phyloP scores from a whole-genome alignment of 2,113 vertebrate species.

The Argyrosomus japonicus region DNA sequence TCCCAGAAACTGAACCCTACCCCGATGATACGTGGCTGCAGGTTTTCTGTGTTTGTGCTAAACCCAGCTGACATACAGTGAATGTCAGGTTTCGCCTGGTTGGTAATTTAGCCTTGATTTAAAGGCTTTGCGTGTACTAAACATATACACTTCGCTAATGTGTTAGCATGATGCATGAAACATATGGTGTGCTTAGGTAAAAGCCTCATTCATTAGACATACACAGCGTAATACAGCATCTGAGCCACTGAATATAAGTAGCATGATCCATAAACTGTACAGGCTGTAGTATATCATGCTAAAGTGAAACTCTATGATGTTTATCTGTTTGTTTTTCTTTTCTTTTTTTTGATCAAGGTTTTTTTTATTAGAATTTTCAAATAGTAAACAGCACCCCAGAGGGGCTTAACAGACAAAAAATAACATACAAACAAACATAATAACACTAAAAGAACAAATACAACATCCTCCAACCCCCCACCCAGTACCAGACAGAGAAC shows the following conservation, averaged over 20 bases:
- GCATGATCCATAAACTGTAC: accelerated
- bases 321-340: not conserved
- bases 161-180: not conserved
- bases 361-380: too few relatives aligned
- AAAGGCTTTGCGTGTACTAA: not conserved
- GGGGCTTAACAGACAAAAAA: too few relatives aligned
- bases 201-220: not conserved
- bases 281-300: not conserved
- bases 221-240: not conserved
- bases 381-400: too few relatives aligned
- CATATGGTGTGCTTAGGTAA: not conserved
- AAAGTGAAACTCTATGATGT: not conserved
- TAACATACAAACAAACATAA: too few relatives aligned
- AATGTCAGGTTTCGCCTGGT: not conserved
- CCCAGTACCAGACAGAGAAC: too few relatives aligned
- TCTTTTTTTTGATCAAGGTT: too few relatives aligned
- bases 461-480: too few relatives aligned
- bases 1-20: not conserved
- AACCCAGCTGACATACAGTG: not conserved
- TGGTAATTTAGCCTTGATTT: not conserved
- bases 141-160: constrained; percentile 1
- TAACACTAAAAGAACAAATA: too few relatives aligned
- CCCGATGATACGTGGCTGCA: not conserved
- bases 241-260: not conserved
- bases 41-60: not conserved